phyloP scores from a whole-genome alignment of 2,797 vertebrate genomes.

The Heteromormyrus szaboi region DNA sequence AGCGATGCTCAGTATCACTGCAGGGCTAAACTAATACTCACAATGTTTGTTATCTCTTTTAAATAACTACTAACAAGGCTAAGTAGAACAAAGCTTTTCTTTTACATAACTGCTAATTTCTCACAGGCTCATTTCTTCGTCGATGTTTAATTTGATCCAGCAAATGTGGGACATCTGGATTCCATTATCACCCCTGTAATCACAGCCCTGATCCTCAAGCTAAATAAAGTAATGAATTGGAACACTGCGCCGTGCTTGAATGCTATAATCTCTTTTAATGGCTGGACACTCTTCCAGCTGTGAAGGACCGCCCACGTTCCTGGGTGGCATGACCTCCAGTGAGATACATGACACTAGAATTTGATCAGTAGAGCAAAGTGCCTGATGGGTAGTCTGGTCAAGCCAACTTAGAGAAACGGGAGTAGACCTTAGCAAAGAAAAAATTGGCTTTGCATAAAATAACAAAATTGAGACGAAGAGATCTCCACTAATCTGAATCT shows the following conservation, averaged over 20 bases:
- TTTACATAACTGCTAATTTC: constrained; percentile 14
- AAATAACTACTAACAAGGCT: constrained; percentile 16
- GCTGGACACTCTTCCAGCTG: constrained; percentile 12
- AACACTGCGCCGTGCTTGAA: constrained; percentile 3
- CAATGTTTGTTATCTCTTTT: neutral
- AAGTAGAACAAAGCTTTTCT: constrained; percentile 47
- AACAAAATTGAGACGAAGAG: neutral
- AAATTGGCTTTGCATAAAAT: neutral
- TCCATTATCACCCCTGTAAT: constrained; percentile 56
- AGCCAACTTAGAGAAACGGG: neutral
- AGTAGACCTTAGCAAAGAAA: neutral
- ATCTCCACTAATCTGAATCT: neutral
- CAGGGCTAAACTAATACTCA: neutral
- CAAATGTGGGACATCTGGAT: constrained; percentile 64
- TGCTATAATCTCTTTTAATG: constrained; percentile 28
- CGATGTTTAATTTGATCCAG: constrained; percentile 59
- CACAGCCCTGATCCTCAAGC: constrained; percentile 45
- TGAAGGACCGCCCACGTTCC: neutral
- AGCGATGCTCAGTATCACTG: neutral
- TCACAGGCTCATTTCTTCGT: constrained; percentile 34
- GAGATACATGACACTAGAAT: constrained; percentile 45
- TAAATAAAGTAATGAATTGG: constrained; percentile 34
- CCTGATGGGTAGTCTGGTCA: neutral
- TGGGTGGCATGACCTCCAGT: constrained; percentile 35
- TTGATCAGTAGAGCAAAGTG: constrained; percentile 38